Base-by-base conservation (phyloP, 2,888 invertebrate species). In the Agrochola circellaris region DNA sequence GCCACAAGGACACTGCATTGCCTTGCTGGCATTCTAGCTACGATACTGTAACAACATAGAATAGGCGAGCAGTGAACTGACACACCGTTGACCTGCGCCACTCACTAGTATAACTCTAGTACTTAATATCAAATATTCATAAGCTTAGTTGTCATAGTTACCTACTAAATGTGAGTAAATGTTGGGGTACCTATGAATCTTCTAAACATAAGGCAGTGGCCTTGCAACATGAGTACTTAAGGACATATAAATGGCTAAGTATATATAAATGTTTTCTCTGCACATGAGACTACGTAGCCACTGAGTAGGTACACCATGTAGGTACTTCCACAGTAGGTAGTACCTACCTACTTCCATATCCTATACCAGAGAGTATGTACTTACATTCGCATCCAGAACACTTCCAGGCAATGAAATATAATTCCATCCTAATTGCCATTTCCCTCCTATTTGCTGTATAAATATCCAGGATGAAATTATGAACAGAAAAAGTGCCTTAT, bases 81-180 rank as follows among this genome's bases (percentile, higher is more conserved):
- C 54, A 26, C 54, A 23, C 23, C 38, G 15, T 23, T 51, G 51
- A 45, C 26, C 64, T n/a, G 38, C 23, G 17, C 54, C 76, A 34
- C 58, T 48, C 66, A 68, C 48, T 56, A 73, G 5, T 54, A 8
- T 42, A 45, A 73, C 58, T 45, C 60, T 91, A 91, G 70, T 92
- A n/a, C n/a, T n/a, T n/a, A 89, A 77, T 91, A 92, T 91, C 89
- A 90, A 92, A 92, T 89, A 91, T 91, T 93, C 92, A 91, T 92
- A 92, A 92, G 92, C 91, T 91, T 92, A 90, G 72, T 89, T 86
- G 78, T 67, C 69, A 51, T 68, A 66, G 20, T 68, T 20, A n/a
- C n/a, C n/a, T n/a, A 58, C 23, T 58, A 72, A 69, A 75, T 82
- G 79, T 74, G 73, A 83, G 68, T 85, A 69, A 64, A 60, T 65